Conservation (phyloP, 2,113 vertebrate species). For the Cryptomyrus ogoouensis region DNA sequence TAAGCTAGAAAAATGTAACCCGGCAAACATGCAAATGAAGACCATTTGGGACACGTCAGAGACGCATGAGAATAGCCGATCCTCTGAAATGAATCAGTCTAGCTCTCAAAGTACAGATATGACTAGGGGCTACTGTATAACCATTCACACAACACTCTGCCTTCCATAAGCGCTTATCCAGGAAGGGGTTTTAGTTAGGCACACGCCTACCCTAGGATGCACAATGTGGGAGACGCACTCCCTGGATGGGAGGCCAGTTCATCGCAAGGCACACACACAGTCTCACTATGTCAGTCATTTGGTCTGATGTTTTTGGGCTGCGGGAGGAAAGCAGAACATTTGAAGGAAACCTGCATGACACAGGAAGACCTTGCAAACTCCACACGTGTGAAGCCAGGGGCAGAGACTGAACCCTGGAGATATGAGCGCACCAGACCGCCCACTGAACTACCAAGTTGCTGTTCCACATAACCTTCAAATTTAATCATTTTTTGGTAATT, state of each 20-base stretch:
- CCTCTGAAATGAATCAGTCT: background rate
- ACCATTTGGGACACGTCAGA: background rate
- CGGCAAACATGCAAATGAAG: background rate
- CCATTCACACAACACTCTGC: background rate
- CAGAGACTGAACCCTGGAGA: background rate
- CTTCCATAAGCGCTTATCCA: background rate
- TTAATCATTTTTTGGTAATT: background rate
- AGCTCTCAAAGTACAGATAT: background rate
- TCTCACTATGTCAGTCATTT: background rate
- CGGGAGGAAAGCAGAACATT: background rate
- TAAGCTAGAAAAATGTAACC: background rate
- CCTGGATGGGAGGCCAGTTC: background rate
- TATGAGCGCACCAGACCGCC: background rate
- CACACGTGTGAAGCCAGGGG: background rate
- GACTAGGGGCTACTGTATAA: background rate
- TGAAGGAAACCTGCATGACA: background rate
- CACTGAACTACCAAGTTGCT: background rate
- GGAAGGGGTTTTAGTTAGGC: background rate
- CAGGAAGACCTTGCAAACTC: background rate
- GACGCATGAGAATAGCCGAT: background rate
- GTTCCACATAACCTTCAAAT: background rate
- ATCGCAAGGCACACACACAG: background rate
- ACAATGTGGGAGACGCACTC: background rate
- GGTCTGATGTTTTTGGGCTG: background rate
- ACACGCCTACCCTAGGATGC: background rate